phyloP scores from a whole-genome alignment of 2,888 invertebrate genomes.

The Psylliodes chrysocephalus region DNA sequence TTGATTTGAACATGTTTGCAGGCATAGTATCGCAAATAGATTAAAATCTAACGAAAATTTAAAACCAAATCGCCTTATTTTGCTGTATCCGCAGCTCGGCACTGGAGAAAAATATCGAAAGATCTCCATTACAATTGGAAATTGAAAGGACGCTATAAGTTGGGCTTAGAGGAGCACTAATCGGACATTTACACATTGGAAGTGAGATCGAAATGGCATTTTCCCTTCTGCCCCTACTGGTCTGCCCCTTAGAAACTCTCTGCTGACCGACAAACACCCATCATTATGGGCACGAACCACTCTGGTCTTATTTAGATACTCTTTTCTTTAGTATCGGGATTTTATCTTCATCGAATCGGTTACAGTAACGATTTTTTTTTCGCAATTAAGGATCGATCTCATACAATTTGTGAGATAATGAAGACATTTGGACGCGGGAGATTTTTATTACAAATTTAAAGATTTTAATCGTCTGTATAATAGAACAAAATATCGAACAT shows the following conservation, averaged over 20 bases:
- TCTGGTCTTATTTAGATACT: constrained; percentile 37
- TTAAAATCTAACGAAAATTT: too few species aligned
- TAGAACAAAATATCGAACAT: too few species aligned
- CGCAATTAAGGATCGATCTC: background rate
- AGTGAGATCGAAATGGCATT: constrained; percentile 55
- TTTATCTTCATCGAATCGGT: constrained; percentile 1
- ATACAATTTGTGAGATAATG: too few species aligned
- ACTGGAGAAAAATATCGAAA: constrained; percentile 38
- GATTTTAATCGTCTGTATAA: too few species aligned
- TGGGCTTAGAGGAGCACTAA: constrained; percentile 60
- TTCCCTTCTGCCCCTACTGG: constrained; percentile 42
- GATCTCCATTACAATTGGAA: constrained; percentile 63
- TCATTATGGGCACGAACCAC: constrained; percentile 42
- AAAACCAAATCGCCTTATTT: too few species aligned
- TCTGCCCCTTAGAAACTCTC: constrained; percentile 38
- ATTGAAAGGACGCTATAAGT: constrained; percentile 63
- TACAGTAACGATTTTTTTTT: background rate
- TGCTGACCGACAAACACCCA: constrained; percentile 43
- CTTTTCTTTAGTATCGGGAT: constrained; percentile 41
- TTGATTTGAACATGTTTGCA: too few species aligned
- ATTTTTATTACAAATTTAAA: too few species aligned
- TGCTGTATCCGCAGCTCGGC: background rate
- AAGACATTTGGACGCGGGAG: too few species aligned
- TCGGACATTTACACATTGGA: constrained; percentile 63
- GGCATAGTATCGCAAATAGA: too few species aligned